A percentile compares a stretch with the other conserved stretches of the same genome.
Conservation (phyloP, 2,113 vertebrate species). For the Petrocephalus microphthalmus region DNA sequence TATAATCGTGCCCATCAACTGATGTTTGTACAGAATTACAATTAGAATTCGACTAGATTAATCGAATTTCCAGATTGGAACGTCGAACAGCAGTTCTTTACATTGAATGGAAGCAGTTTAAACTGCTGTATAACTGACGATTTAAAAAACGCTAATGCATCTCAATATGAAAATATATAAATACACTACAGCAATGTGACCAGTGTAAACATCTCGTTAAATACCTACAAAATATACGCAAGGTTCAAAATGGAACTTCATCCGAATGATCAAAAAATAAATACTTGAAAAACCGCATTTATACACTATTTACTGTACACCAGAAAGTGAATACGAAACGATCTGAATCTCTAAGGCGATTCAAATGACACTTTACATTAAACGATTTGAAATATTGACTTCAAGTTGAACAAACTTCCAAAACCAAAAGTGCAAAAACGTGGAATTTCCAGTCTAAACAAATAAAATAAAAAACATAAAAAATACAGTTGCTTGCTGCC, state of each 20-base stretch:
- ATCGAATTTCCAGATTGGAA: slow-evolving; percentile 8
- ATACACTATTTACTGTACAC: slow-evolving; percentile 16
- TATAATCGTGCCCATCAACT: slow-evolving; percentile 12
- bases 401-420: slow-evolving; percentile 27
- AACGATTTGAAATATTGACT: neutral
- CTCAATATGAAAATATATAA: neutral
- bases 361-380: slow-evolving; percentile 25
- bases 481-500: neutral
- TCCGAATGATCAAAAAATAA: slow-evolving; percentile 22
- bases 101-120: slow-evolving; percentile 34
- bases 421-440: slow-evolving; percentile 28
- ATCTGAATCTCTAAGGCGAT: slow-evolving; percentile 8
- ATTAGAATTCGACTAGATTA: slow-evolving; percentile 4
- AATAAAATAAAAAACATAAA: slow-evolving; percentile 20
- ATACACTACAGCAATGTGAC: slow-evolving; percentile 13
- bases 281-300: slow-evolving; percentile 19
- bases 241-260: neutral
- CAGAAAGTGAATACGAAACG: slow-evolving; percentile 20
- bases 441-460: slow-evolving; percentile 34
- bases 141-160: slow-evolving; percentile 9
- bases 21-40: slow-evolving; percentile 9
- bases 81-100: slow-evolving; percentile 29
- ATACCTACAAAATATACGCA: slow-evolving; percentile 7
- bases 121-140: slow-evolving; percentile 20
- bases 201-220: slow-evolving; percentile 7